Conservation (phyloP, 2,113 vertebrate species). For the Lagopus muta region DNA sequence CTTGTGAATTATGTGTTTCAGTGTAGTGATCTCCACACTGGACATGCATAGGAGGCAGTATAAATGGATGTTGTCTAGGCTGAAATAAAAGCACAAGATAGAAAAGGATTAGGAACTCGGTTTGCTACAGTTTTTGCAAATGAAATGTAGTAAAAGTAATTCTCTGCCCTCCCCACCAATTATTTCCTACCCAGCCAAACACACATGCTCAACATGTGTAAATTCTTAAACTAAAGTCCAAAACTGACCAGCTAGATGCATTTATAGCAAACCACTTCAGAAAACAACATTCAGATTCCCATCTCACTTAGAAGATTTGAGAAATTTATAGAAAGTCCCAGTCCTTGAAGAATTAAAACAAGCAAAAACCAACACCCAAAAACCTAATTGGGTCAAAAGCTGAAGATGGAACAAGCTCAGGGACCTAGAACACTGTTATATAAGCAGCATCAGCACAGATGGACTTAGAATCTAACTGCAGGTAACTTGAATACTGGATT, state of each 20-base stretch:
- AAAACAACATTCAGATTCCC: neutral
- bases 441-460: neutral
- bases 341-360: neutral
- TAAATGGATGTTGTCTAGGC: conserved; percentile 93
- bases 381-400: neutral
- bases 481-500: neutral
- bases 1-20: conserved; percentile 96
- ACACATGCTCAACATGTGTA: neutral
- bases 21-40: conserved; percentile 92
- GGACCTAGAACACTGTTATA: neutral
- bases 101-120: neutral
- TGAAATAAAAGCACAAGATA: conserved; percentile 73
- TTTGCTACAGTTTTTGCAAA: neutral
- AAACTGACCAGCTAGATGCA: neutral
- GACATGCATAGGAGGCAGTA: conserved; percentile 90
- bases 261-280: neutral
- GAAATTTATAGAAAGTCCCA: neutral
- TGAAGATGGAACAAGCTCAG: conserved; percentile 3
- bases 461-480: neutral
- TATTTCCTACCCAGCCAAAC: neutral
- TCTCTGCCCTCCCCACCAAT: neutral
- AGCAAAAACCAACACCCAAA: neutral
- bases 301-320: neutral
- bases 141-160: neutral
- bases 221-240: neutral